Evolutionary conservation across 2,888 invertebrate genomes (phyloP), one percentile per base, ranked within the genome.

Genomic region (Drosophila affinis): DNA sequence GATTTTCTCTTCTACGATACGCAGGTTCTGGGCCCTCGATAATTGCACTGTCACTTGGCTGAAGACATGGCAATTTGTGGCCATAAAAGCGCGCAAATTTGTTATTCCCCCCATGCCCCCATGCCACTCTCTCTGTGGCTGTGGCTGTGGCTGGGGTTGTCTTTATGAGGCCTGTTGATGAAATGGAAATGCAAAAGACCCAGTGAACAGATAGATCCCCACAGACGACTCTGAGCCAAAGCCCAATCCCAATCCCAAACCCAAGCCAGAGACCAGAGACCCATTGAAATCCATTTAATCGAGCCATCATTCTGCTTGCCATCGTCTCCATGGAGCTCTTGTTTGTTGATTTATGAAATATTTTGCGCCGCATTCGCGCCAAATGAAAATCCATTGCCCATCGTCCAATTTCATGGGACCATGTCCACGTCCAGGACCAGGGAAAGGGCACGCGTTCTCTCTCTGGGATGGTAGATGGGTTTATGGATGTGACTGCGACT

Each of bases 71-170:
- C 87, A 85, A 85, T 85, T 85, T 85, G 84, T 88, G 84, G 79
- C 84, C 88, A 85, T 87, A 87, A 85, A 87, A 87, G 88, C 87
- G 87, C 87, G 80, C 83, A 87, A 83, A 83, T 85, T 87, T 85
- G 88, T 83, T 83, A 83, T 83, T 80, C 72, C 81, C 60, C 34
- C 45, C 49, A 21, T 21, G 21, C 21, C 18, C 44, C 49, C 54
- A 24, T 61, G 39, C 32, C 48, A 32, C 39, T 24, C 47, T 34
- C 27, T 18, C 49, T 52, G n/a, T n/a, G n/a, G n/a, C 60, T 53
- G 34, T 3, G 27, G 27, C 29, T 27, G 27, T 27, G 6, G 6
- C 27, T 27, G 12, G 1, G 34, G 12, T 45, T 7, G 60, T 39
- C 53, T 60, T 70, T 70, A 60, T 49, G 39, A 47, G 52, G 34